Evolutionary conservation across 2,888 invertebrate species (phyloP).

Genomic region (Cerastoderma edule): DNA sequence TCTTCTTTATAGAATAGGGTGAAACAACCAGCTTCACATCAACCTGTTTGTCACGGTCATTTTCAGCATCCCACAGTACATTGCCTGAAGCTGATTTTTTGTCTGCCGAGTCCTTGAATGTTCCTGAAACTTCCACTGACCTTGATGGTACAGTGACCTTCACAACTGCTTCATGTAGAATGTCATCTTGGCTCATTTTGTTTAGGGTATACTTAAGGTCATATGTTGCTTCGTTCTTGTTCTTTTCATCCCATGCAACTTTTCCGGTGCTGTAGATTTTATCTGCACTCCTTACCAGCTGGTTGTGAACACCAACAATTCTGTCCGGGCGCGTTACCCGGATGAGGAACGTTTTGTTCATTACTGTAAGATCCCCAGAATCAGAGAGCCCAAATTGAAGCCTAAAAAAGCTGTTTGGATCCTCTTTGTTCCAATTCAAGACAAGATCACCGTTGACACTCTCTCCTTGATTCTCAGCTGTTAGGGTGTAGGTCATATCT

Average conservation of each 20-base stretch:
- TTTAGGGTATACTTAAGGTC: conserved; percentile 43
- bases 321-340: conserved; percentile 62
- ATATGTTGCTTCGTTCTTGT: conserved; percentile 65
- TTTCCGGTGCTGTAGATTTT: conserved; percentile 56
- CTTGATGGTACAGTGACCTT: conserved; percentile 65
- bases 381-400: conserved; percentile 64
- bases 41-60: conserved; percentile 71
- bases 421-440: conserved; percentile 78
- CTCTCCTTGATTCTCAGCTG: conserved; percentile 55
- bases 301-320: conserved; percentile 63
- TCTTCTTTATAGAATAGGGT: conserved; percentile 59
- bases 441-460: conserved; percentile 63
- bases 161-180: conserved; percentile 28
- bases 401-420: conserved; percentile 62
- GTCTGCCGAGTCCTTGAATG: conserved; percentile 52
- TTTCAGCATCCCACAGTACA: conserved; percentile 75
- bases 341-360: conserved; percentile 62
- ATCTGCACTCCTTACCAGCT: conserved; percentile 49
- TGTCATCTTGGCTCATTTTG: neutral
- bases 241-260: conserved; percentile 68
- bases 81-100: conserved; percentile 46
- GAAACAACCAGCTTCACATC: conserved; percentile 59
- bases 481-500: conserved; percentile 64
- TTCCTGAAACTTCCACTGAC: conserved; percentile 65
- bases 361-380: conserved; percentile 55